These are phyloP conservation scores for Scarus forsteni DNA, from an alignment of 2,797 vertebrate genomes.

Conservation along the genomic window DNA sequence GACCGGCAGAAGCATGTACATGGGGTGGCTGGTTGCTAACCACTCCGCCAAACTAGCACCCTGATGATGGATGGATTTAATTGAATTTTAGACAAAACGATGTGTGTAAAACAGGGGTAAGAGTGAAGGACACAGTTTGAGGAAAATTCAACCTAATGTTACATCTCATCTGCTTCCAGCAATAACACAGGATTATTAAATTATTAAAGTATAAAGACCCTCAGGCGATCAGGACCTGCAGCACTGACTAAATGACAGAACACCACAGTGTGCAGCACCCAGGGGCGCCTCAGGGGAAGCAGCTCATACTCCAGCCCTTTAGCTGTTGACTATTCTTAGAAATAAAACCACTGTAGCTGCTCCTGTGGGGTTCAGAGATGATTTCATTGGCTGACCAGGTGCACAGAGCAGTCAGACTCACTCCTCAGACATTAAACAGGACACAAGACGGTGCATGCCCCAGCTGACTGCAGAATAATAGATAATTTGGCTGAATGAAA, in stretches of 20 bases:
- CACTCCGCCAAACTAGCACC: too few species aligned
- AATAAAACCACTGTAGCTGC: not conserved
- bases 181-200: not conserved
- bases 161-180: not conserved
- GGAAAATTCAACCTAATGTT: too few species aligned
- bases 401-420: not conserved
- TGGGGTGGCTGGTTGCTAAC: too few species aligned
- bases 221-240: too few species aligned
- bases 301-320: too few species aligned
- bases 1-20: too few species aligned
- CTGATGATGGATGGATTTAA: too few species aligned
- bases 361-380: not conserved
- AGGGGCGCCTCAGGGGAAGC: not conserved
- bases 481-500: conserved; percentile 47
- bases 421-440: not conserved
- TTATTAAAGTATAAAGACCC: not conserved
- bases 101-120: too few species aligned
- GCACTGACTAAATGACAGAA: not conserved
- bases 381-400: conserved; percentile 4
- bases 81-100: too few species aligned
- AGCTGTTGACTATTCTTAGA: not conserved
- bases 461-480: conserved; percentile 31
- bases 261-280: not conserved
- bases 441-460: conserved; percentile 57
- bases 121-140: too few species aligned